Base-by-base conservation (phyloP, 1,140 invertebrate species). In the Pectinophora gossypiella region DNA sequence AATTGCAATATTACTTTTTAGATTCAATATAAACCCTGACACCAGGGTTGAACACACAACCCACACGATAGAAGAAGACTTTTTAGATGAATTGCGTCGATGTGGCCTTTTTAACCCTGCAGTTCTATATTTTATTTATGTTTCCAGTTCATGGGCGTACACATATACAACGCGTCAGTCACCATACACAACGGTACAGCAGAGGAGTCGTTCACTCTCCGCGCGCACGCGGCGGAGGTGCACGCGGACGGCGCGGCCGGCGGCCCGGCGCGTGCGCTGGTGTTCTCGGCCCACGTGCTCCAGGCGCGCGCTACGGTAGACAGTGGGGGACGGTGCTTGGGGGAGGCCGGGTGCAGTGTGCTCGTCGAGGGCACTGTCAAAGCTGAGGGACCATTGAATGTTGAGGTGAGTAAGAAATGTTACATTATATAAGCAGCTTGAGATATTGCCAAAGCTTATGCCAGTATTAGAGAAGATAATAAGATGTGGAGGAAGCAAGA, bases 81-180 rank as follows among this genome's bases (percentile, higher is more conserved):
- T n/a, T n/a, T n/a, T n/a, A n/a, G n/a, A n/a, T n/a, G n/a, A n/a
- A n/a, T n/a, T n/a, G n/a, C n/a, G n/a, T n/a, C n/a, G n/a, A n/a
- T n/a, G n/a, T n/a, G n/a, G n/a, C n/a, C n/a, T n/a, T n/a, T n/a
- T n/a, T n/a, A n/a, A n/a, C n/a, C n/a, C n/a, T n/a, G n/a, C n/a
- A n/a, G n/a, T n/a, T n/a, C n/a, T n/a, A n/a, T n/a, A n/a, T n/a
- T n/a, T n/a, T n/a, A n/a, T n/a, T 40, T 16, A 10, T 3, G 9
- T 40, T 40, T 40, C 2, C 61, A 94, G 93, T 96, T 96, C 80
- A 94, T 95, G 91, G 94, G 94, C n/a, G 91, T 97, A 19, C 94
- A 96, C 69, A 89, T 97, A 21, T 92, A 94, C 59, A 95, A 96
- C 72, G 90, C 96, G 56, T 95, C 93, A 53, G 89, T 96, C 7